Base-by-base conservation (phyloP, 2,888 invertebrate genomes). In the Melinopterus prodromus region DNA sequence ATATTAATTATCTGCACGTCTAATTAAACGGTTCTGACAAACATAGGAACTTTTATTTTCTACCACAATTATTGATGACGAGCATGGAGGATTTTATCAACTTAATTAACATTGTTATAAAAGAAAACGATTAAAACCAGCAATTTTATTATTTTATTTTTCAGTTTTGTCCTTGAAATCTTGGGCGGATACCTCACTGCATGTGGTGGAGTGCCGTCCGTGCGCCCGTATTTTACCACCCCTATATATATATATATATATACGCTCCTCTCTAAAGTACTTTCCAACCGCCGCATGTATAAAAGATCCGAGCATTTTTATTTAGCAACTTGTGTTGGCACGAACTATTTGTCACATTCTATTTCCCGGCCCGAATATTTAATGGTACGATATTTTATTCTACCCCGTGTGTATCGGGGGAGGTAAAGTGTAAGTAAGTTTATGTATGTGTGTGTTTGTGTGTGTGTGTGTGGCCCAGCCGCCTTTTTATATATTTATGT, bases 261-360 rank as follows among this genome's bases (percentile, higher is more conserved):
- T 12, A 53, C 53, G 53, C 83, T 83, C 80, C 81, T 80, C 81
- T 82, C 82, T 79, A 83, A 83, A 84, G 84, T 81, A 83, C 84
- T 84, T 83, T 79, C 82, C 83, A 83, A 84, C 84, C 84, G 82
- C 84, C 79, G 84, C 84, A 85, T 85, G 84, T 83, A 85, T 84
- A 85, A 85, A 85, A 84, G 82, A 85, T 85, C 83, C 81, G 78
- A 79, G 81, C 82, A 84, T 85, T 84, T 85, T 86, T 86, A 86
- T 86, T 85, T 84, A 85, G 83, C 84, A 84, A 83, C 84, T 84
- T 81, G 84, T 83, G 84, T 83, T 83, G 84, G 84, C 83, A 83
- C 82, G 84, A 84, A 85, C 85, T 86, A 86, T 86, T 86, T 86
- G 86, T 85, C 85, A 85, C 85, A 85, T 84, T 84, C 85, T 84